Conservation (phyloP, 2,113 vertebrate species). For the Cynoglossus semilaevis region DNA sequence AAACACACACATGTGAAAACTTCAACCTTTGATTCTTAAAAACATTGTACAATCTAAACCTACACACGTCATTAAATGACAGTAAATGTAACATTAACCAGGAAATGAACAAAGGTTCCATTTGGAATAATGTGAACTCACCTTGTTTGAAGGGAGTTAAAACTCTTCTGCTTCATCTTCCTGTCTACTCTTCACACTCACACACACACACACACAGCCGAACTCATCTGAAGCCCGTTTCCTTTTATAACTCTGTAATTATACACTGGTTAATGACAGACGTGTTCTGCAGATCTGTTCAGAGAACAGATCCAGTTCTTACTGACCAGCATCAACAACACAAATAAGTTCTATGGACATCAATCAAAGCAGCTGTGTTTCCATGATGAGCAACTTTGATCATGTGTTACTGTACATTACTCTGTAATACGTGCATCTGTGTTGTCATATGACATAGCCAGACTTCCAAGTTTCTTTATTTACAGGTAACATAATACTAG, state of each 20-base stretch:
- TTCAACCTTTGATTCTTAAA: too few species aligned
- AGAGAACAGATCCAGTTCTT: constrained; percentile 4
- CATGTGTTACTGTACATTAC: too few species aligned
- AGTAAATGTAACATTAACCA: neutral
- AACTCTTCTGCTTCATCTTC: neutral
- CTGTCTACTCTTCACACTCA: neutral
- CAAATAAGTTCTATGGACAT: too few species aligned
- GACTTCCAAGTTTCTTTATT: too few species aligned
- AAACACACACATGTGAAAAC: neutral
- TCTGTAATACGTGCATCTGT: too few species aligned
- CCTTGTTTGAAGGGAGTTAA: neutral
- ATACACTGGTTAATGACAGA: constrained; percentile 59
- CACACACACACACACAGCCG: constrained; percentile 9
- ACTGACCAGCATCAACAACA: neutral
- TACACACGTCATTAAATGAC: too few species aligned
- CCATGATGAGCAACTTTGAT: too few species aligned
- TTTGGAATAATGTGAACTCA: neutral
- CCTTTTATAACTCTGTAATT: constrained; percentile 76
- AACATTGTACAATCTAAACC: too few species aligned
- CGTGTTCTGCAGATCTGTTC: constrained; percentile 23
- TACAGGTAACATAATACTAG: too few species aligned
- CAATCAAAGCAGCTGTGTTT: too few species aligned
- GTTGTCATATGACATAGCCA: too few species aligned
- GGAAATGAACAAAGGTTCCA: neutral
- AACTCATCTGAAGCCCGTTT: constrained; percentile 44